Conservation (phyloP, 2,888 invertebrate genomes). For the Dioctria rufipes region DNA sequence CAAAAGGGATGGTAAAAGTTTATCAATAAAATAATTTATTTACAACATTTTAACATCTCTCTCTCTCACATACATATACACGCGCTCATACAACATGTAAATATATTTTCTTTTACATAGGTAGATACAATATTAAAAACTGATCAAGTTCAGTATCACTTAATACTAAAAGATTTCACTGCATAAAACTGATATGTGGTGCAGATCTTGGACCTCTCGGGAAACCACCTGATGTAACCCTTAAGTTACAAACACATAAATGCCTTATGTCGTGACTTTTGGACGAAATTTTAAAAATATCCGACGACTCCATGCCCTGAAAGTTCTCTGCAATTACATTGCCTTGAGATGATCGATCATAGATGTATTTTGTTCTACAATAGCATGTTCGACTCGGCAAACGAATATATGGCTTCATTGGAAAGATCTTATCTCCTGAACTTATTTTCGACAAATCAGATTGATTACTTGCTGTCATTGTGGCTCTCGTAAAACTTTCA, state of each 20-base stretch:
- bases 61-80: neutral
- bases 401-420: conserved; percentile 52
- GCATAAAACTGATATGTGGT: conserved; percentile 27
- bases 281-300: conserved; percentile 16
- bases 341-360: conserved; percentile 67
- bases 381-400: conserved; percentile 63
- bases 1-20: no score
- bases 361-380: conserved; percentile 67
- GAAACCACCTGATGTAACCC: neutral
- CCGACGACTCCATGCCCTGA: neutral
- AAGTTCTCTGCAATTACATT: conserved; percentile 61
- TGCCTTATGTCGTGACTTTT: neutral
- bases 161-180: neutral
- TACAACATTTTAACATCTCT: neutral
- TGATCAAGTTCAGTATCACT: no score
- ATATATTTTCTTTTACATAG: no score
- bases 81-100: no score
- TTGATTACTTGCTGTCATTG: neutral
- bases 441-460: neutral
- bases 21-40: neutral
- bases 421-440: neutral
- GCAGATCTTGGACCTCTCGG: conserved; percentile 28
- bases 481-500: neutral
- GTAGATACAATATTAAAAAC: no score
- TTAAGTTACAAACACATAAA: conserved; percentile 29